Base-by-base conservation (phyloP, 2,113 vertebrate genomes). In the Ptychochromis oligacanthus region DNA sequence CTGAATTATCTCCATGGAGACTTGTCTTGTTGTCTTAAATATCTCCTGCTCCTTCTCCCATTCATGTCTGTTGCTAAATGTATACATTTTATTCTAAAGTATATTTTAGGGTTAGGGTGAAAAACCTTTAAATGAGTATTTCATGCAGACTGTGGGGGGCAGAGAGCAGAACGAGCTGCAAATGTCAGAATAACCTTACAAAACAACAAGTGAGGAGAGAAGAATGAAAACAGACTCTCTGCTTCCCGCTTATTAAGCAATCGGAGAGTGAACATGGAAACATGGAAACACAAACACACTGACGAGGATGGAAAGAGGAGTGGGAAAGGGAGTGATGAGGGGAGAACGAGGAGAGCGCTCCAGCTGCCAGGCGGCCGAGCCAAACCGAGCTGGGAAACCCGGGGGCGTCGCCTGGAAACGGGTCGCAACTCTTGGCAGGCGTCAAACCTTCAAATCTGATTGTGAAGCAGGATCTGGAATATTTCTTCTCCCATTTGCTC, bases 371-470 rank as follows among this genome's bases (percentile, higher is more conserved):
- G 20, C 57, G 0, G 6, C 12, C 0, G 58, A 84, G 89, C 87
- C 91, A 91, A 85, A 38, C 60, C 0, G 34, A 79, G 54, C 81
- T 94, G 94, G 93, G 92, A 94, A 95, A 93, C 20, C 82, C 40
- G 93, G 90, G 88, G 92, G 92, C 26, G 92, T 93, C 36, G 70
- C 91, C 89, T 81, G 65, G 90, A 83, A 91, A 90, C 81, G 49
- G 26, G 78, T 78, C 54, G 70, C 79, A 75, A 89, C 74, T 77
- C 67, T 84, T 91, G 88, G 82, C 86, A 60, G 70, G 56, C 81
- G 5, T 46, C 56, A 13, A 36, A 15, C 58, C 70, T 72, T 75
- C 64, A 75, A 7, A 57, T 80, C 52, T 59, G 65, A 72, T 49
- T 40, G 15, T 26, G 12, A 24, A 67, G 13, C 18, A 18, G 20